phyloP scores from a whole-genome alignment of 2,113 vertebrate genomes.

The Budorcas taxicolor region DNA sequence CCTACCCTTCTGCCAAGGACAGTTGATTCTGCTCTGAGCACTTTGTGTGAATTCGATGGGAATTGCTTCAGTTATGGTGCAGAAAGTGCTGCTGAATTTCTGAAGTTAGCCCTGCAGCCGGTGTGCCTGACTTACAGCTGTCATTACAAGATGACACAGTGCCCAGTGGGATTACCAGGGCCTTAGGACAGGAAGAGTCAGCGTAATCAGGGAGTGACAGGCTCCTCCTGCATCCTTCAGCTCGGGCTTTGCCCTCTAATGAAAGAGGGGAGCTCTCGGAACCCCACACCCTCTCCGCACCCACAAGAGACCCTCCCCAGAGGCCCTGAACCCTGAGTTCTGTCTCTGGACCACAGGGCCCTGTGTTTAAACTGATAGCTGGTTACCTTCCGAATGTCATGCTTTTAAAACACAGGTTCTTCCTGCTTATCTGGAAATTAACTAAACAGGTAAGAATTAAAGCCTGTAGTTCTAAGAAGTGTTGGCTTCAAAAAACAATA shows the following conservation, averaged over 20 bases:
- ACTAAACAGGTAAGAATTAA: not conserved
- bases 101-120: not conserved
- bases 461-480: not conserved
- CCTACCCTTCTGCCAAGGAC: not conserved
- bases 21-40: accelerated
- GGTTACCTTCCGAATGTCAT: not conserved
- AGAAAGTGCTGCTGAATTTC: not conserved
- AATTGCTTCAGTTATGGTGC: not conserved
- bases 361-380: not conserved
- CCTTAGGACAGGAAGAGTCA: not conserved
- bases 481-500: not conserved
- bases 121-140: accelerated
- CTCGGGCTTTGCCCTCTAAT: not conserved
- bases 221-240: not conserved
- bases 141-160: not conserved
- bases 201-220: not conserved
- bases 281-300: accelerated
- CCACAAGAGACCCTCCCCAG: not conserved
- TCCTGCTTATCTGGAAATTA: not conserved
- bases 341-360: not conserved
- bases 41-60: not conserved
- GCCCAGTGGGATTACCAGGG: not conserved
- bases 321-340: not conserved
- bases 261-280: not conserved
- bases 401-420: not conserved